A percentile compares a stretch with the other conserved stretches of the same genome.
Evolutionary conservation across 92 coral and sea anemone species (phyloP).

Genomic region (Bergia sp.): DNA sequence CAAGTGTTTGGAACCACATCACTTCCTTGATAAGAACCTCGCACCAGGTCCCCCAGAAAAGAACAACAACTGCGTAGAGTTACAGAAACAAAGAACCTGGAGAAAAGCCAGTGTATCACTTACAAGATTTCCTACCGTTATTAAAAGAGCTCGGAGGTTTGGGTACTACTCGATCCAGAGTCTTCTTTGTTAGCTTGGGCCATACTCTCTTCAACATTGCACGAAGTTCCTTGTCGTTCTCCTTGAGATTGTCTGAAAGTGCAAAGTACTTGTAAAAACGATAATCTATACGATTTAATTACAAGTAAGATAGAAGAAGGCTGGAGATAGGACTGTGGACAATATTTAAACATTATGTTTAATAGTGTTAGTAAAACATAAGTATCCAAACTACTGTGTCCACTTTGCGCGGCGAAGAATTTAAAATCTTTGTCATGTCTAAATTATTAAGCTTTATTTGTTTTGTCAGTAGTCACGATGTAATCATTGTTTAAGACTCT

Average conservation of each 20-base stretch:
- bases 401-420: no score
- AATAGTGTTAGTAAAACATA: not conserved
- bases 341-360: no score
- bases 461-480: no score
- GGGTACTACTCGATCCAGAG: conserved; percentile 96
- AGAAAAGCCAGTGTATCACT: conserved; percentile 2
- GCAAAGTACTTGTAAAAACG: not conserved
- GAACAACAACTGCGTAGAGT: not conserved
- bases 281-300: not conserved
- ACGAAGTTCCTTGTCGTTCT: conserved; percentile 93
- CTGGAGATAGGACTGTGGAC: not conserved
- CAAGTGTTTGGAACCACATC: not conserved
- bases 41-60: not conserved
- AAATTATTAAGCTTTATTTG: no score
- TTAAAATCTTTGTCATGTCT: no score
- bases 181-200: conserved; percentile 99
- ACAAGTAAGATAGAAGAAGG: not conserved
- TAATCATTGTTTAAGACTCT: no score
- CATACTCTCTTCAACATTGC: conserved; percentile 97
- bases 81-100: conserved; percentile 1
- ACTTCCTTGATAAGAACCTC: not conserved
- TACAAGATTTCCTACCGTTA: conserved; percentile 73
- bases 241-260: conserved; percentile 88
- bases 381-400: no score
- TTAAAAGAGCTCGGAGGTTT: conserved; percentile 92